These are phyloP conservation scores for Machimus atricapillus DNA, from an alignment of 2,888 invertebrate species.

Conservation along the genomic window DNA sequence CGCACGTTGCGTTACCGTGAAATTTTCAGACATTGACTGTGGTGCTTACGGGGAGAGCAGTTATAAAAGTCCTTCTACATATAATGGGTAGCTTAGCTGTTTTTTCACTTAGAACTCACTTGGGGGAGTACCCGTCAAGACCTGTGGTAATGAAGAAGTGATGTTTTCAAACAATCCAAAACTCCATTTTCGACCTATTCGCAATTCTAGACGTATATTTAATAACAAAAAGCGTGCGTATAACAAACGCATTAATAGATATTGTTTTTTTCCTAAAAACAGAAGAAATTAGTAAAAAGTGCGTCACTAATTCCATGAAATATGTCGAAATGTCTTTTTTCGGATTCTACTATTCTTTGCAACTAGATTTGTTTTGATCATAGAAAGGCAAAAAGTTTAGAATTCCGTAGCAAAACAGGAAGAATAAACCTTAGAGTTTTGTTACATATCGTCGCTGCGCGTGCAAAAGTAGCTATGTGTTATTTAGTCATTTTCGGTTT, in stretches of 20 bases:
- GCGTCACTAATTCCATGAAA: too few relatives aligned
- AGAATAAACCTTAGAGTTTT: too few relatives aligned
- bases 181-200: not conserved
- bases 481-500: too few relatives aligned
- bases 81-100: not conserved
- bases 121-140: not conserved
- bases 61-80: not conserved
- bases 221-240: not conserved
- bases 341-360: too few relatives aligned
- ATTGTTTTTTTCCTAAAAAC: not conserved
- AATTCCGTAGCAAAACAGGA: too few relatives aligned
- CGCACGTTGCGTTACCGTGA: not conserved
- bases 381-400: too few relatives aligned
- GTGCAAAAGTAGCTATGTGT: too few relatives aligned
- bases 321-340: too few relatives aligned
- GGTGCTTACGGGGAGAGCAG: not conserved
- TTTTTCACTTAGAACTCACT: not conserved
- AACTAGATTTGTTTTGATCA: too few relatives aligned
- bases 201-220: not conserved
- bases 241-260: not conserved
- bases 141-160: not conserved
- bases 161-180: not conserved
- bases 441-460: too few relatives aligned
- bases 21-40: not conserved
- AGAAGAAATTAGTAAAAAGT: too few relatives aligned